Conservation (phyloP, 2,113 vertebrate species). For the Carassius gibelio region DNA sequence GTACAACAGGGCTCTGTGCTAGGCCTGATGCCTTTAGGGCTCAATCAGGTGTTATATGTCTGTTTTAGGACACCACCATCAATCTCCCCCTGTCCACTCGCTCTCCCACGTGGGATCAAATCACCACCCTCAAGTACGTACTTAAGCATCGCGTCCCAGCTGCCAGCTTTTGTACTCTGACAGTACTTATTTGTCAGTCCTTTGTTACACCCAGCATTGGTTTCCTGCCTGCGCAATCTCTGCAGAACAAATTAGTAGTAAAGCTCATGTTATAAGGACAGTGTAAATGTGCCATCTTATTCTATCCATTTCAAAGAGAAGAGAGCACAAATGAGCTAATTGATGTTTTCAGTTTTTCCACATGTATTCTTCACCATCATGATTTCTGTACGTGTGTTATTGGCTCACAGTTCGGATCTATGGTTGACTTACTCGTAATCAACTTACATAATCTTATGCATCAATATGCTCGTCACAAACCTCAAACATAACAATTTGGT, state of each 20-base stretch:
- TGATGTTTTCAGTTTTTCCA: conserved; percentile 36
- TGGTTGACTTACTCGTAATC: too few species aligned
- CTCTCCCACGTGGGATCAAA: conserved; percentile 66
- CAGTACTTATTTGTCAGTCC: conserved; percentile 48
- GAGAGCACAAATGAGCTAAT: not conserved
- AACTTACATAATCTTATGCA: not conserved
- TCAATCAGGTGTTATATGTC: conserved; percentile 77
- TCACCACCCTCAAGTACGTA: conserved; percentile 62
- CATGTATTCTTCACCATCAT: not conserved
- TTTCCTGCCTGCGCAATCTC: conserved; percentile 4
- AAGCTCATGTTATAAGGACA: conserved; percentile 30
- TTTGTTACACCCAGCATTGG: conserved; percentile 31
- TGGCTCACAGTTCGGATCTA: not conserved
- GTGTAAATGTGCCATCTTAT: conserved; percentile 32
- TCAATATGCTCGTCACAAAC: too few species aligned
- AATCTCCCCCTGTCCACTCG: conserved; percentile 68
- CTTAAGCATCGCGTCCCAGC: conserved; percentile 29
- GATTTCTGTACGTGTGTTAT: not conserved
- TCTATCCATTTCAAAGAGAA: conserved; percentile 16
- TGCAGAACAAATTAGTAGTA: not conserved
- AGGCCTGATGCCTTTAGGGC: conserved; percentile 69
- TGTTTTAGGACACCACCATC: conserved; percentile 74
- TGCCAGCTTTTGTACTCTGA: conserved; percentile 41
- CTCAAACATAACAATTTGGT: too few species aligned
- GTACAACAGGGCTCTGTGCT: conserved; percentile 59